These are phyloP conservation scores for Neuroterus valhalla DNA, from an alignment of 1,140 invertebrate species.

Conservation along the genomic window DNA sequence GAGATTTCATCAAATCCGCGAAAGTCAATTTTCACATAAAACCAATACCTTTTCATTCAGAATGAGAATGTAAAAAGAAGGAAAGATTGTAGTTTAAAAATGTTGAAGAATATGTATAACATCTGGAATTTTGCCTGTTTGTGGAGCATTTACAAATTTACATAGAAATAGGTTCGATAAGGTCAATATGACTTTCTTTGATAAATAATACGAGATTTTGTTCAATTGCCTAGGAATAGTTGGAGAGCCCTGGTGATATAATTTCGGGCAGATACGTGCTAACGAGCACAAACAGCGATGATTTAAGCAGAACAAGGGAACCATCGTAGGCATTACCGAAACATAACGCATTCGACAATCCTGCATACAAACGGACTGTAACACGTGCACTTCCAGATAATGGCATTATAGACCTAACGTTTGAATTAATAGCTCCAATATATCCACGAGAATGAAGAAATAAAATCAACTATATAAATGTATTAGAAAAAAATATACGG, in stretches of 20 bases:
- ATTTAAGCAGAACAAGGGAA: constrained; percentile 58
- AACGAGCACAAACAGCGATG: constrained; percentile 53
- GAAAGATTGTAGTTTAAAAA: too few relatives aligned
- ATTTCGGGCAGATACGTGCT: constrained; percentile 55
- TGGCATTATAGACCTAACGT: constrained; percentile 33
- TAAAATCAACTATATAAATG: constrained; percentile 24
- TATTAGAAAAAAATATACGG: too few relatives aligned
- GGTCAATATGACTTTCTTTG: not conserved
- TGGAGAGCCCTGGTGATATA: constrained; percentile 48
- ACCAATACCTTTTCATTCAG: too few relatives aligned
- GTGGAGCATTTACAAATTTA: not conserved
- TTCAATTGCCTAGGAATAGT: not conserved
- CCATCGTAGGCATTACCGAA: constrained; percentile 54
- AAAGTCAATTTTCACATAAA: too few relatives aligned
- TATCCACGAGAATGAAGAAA: not conserved
- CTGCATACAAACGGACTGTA: constrained; percentile 37
- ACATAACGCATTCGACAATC: constrained; percentile 42
- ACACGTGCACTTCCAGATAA: constrained; percentile 35
- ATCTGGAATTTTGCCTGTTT: not conserved
- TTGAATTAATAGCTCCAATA: constrained; percentile 32
- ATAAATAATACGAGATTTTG: constrained; percentile 4
- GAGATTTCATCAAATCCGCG: too few relatives aligned
- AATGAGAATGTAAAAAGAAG: too few relatives aligned
- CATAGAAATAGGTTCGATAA: not conserved
- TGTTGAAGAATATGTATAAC: too few relatives aligned